These are phyloP conservation scores for Knipowitschia caucasica DNA, from an alignment of 2,797 vertebrate genomes.

Conservation along the genomic window DNA sequence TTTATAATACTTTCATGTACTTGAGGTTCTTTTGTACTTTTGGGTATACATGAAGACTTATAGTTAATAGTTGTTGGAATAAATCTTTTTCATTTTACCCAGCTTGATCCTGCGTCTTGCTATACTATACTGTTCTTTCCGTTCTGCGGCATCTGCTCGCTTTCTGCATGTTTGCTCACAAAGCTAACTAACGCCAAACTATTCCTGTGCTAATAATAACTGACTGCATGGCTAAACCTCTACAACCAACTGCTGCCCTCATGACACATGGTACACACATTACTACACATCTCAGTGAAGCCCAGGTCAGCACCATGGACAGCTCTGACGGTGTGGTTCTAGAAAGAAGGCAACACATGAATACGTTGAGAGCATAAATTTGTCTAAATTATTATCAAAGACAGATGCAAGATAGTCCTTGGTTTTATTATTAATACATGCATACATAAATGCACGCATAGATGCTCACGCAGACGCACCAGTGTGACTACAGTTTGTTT, in stretches of 20 bases:
- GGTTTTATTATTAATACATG: too few species aligned
- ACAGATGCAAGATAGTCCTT: too few species aligned
- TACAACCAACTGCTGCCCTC: conserved; percentile 42
- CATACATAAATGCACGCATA: too few species aligned
- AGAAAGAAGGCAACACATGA: too few species aligned
- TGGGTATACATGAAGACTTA: conserved; percentile 80
- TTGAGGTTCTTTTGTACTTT: conserved; percentile 86
- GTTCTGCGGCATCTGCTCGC: conserved; percentile 27
- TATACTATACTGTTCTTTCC: conserved; percentile 48
- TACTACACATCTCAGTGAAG: conserved; percentile 12
- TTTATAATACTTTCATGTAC: conserved; percentile 86
- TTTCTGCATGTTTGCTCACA: conserved; percentile 55
- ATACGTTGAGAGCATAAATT: too few species aligned
- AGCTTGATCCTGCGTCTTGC: conserved; percentile 70
- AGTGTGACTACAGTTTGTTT: conserved; percentile 4
- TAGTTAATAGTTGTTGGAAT: conserved; percentile 84
- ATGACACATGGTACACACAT: conserved; percentile 22
- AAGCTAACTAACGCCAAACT: conserved; percentile 48
- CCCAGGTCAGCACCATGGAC: conserved; percentile 58
- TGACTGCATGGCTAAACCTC: conserved; percentile 59
- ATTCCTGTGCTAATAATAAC: conserved; percentile 54
- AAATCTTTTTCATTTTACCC: conserved; percentile 84
- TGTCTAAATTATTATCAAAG: too few species aligned
- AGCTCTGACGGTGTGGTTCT: too few species aligned
- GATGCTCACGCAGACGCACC: too few species aligned